A percentile compares a stretch with the other conserved stretches of the same genome.
Evolutionary conservation across 2,797 vertebrate genomes (phyloP).

Genomic region (Austrolebias charrua): DNA sequence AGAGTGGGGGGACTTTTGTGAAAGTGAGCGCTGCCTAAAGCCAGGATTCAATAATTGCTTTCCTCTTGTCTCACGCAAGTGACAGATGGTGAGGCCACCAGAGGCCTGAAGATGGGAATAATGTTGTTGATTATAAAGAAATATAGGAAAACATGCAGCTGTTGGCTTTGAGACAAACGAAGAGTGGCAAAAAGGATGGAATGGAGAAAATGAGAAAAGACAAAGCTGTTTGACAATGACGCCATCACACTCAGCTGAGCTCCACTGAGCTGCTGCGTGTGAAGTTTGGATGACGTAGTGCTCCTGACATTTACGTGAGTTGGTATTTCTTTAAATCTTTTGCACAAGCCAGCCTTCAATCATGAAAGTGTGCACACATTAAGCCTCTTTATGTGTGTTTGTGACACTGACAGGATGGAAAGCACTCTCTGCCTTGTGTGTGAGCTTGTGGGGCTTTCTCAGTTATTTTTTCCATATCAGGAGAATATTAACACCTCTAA

Average conservation of each 20-base stretch:
- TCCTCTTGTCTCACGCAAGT: constrained; percentile 78
- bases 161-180: constrained; percentile 58
- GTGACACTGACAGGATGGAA: constrained; percentile 11
- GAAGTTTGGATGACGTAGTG: constrained; percentile 33
- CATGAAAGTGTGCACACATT: constrained; percentile 13
- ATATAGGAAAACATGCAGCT: constrained; percentile 76
- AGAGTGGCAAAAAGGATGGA: constrained; percentile 24
- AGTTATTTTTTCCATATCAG: constrained; percentile 34
- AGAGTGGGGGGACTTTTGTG: constrained; percentile 66
- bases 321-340: constrained; percentile 15
- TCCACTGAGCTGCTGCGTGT: constrained; percentile 42
- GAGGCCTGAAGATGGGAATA: constrained; percentile 74
- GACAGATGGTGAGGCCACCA: constrained; percentile 79
- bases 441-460: constrained; percentile 7
- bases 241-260: constrained; percentile 50
- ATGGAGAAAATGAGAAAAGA: constrained; percentile 26
- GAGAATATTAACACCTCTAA: constrained; percentile 63
- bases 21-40: constrained; percentile 67
- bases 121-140: constrained; percentile 81
- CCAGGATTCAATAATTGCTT: constrained; percentile 77
- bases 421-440: constrained; percentile 29
- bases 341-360: constrained; percentile 52
- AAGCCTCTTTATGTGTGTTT: constrained; percentile 1
- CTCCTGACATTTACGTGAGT: too few relatives aligned
- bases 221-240: constrained; percentile 35